Evolutionary conservation across 2,113 vertebrate species (phyloP).

Genomic region (Nanger granti): DNA sequence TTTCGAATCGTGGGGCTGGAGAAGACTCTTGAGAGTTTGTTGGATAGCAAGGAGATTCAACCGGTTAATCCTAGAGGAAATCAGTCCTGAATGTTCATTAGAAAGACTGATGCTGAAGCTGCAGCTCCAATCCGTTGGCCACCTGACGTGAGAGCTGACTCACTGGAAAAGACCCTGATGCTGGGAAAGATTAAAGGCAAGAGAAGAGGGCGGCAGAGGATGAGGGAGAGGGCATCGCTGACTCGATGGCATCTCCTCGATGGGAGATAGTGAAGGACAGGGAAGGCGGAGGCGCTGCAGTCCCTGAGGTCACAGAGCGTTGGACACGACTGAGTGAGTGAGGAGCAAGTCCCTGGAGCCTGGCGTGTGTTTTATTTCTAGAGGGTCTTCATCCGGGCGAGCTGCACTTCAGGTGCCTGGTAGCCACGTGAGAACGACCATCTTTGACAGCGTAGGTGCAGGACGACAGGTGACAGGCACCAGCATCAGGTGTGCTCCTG

Average conservation of each 20-base stretch:
- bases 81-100: neutral
- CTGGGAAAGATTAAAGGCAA: neutral
- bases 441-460: neutral
- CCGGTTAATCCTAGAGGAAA: neutral
- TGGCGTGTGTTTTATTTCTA: neutral
- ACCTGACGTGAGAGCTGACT: neutral
- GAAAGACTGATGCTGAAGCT: neutral
- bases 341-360: neutral
- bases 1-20: neutral
- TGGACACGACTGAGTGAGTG: rapidly evolving
- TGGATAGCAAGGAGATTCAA: neutral
- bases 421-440: neutral
- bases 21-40: neutral
- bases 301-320: neutral
- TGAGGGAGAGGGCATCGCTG: neutral
- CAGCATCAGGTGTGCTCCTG: neutral
- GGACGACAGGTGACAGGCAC: rapidly evolving
- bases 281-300: neutral
- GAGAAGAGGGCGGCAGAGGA: neutral
- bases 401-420: neutral
- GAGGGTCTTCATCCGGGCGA: neutral
- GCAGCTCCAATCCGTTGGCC: neutral
- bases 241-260: neutral
- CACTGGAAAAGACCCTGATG: neutral
- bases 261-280: neutral